phyloP scores from a whole-genome alignment of 2,797 vertebrate species.

The Sphenopsis melanotis region DNA sequence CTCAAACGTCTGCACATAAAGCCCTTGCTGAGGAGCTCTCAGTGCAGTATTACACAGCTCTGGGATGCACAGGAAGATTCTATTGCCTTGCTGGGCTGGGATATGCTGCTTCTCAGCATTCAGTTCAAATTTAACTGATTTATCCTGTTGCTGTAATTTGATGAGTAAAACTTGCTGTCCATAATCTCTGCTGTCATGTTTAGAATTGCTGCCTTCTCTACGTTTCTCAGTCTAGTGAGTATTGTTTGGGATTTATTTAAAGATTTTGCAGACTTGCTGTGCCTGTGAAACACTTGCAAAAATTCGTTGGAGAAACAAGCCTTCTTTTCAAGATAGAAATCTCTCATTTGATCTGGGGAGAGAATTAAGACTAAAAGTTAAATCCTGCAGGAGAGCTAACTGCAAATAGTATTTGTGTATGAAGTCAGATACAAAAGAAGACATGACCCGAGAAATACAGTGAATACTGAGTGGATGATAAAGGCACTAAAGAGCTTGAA shows the following conservation, averaged over 20 bases:
- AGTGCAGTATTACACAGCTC: background rate
- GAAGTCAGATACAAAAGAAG: slow-evolving; percentile 42
- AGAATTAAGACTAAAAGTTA: slow-evolving; percentile 49
- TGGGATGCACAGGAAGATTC: background rate
- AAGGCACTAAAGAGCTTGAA: slow-evolving; percentile 34
- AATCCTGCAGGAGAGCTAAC: slow-evolving; percentile 21
- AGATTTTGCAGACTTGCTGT: slow-evolving; percentile 13
- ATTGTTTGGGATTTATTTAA: slow-evolving; percentile 43
- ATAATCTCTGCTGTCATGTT: slow-evolving; percentile 12
- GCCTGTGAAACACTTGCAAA: slow-evolving; percentile 5
- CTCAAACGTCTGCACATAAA: slow-evolving; percentile 4
- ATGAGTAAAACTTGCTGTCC: slow-evolving; percentile 24
- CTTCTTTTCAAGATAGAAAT: slow-evolving; percentile 36
- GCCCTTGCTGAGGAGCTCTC: background rate
- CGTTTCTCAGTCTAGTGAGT: background rate
- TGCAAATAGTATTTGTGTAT: slow-evolving; percentile 17
- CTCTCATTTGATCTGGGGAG: slow-evolving; percentile 28
- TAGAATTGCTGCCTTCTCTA: background rate
- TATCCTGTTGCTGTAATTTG: slow-evolving; percentile 19
- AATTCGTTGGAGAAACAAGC: background rate
- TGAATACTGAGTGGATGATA: slow-evolving; percentile 26
- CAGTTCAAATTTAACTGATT: slow-evolving; percentile 21
- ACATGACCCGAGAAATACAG: slow-evolving; percentile 36
- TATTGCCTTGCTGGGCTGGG: background rate
- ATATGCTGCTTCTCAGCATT: slow-evolving; percentile 4